Base-by-base conservation (phyloP, 92 coral and sea anemone genomes). In the Palythoa caribaeorum region DNA sequence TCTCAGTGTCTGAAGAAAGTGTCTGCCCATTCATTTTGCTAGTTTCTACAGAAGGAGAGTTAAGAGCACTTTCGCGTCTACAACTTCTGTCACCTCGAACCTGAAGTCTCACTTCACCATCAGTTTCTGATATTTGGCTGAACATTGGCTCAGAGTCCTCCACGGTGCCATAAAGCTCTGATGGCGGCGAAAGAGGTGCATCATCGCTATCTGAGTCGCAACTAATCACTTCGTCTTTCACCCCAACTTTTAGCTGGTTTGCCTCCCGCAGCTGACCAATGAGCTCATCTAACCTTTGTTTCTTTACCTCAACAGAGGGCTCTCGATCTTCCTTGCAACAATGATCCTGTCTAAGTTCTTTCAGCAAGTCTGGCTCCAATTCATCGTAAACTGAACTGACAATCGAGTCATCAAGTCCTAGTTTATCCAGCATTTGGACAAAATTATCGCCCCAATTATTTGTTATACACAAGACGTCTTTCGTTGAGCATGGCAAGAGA, bases 211-310 rank as follows among this genome's bases (percentile, higher is more conserved):
- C 76, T 44, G 86, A 81, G 57, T 44, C 86, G 47, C 86, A 81
- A 51, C 54, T 65, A 63, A 81, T 47, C 12, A 81, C 51, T 8
- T 81, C 86, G 20, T 81, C 86, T 20, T 66, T 81, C 37, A 38
- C 48, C 57, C 65, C 86, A 21, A 9, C 73, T 65, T 65, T 81
- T 52, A 44, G 59, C 35, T 81, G 86, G 36, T 81, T 81, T 47
- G 86, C 86, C 21, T 81, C 86, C 38, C 86, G 86, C 66, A 81
- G 66, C 8, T 81, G 86, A 21, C 86, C 86, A 21, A 81, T 81
- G 12, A 81, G 75, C 36, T 81, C 86, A 66, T 65, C 47, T 21
- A 81, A 65, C 44, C 86, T 81, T 71, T 81, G 86, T 50, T 81
- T 81, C 86, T 81, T 81, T 65, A 52, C 47, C 47, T 81, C 86